Conservation (phyloP, 2,797 vertebrate species). For the Lepilemur ruficaudatus region DNA sequence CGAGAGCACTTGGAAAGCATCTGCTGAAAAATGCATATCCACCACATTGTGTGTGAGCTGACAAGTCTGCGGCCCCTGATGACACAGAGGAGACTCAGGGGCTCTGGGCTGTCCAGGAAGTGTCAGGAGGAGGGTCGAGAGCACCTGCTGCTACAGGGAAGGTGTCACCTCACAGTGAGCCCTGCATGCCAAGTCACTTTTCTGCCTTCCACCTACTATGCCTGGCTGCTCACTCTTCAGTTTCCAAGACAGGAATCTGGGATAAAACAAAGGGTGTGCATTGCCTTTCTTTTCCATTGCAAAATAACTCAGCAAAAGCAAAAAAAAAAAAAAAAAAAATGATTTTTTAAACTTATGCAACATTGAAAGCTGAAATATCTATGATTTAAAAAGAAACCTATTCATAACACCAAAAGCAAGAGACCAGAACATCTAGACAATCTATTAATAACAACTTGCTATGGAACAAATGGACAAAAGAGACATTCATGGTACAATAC, state of each 20-base stretch:
- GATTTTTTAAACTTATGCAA: neutral
- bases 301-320: neutral
- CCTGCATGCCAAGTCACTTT: rapidly evolving
- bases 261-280: neutral
- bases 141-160: neutral
- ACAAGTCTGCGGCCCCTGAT: neutral
- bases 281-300: neutral
- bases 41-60: neutral
- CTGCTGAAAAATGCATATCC: neutral
- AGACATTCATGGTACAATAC: neutral
- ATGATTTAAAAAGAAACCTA: slow-evolving; percentile 6
- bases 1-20: neutral
- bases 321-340: neutral
- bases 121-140: neutral
- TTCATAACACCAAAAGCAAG: neutral
- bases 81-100: neutral
- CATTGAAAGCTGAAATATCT: neutral
- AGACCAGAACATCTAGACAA: neutral
- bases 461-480: neutral
- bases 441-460: neutral
- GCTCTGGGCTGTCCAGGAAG: neutral
- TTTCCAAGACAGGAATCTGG: neutral
- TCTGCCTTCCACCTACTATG: neutral
- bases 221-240: neutral
- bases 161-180: neutral